phyloP scores from a whole-genome alignment of 2,888 invertebrate species.

The Rugalucina vietnamica region DNA sequence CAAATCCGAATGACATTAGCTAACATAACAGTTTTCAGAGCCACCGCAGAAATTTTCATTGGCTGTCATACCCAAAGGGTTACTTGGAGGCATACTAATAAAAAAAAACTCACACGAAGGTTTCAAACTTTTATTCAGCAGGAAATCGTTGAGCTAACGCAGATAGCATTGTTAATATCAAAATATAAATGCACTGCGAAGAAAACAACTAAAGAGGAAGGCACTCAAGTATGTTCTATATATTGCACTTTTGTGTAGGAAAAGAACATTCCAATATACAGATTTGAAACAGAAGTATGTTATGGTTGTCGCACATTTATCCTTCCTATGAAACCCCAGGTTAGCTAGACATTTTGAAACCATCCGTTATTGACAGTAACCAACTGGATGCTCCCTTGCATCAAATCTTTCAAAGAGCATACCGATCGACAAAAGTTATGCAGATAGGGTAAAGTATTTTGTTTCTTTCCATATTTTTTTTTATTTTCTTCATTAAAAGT shows the following conservation, averaged over 20 bases:
- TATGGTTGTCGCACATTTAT: neutral
- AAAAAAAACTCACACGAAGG: no score
- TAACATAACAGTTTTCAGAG: no score
- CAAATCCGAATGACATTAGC: no score
- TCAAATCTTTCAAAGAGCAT: neutral
- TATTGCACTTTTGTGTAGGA: neutral
- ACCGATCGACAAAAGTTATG: neutral
- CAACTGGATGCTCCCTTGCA: neutral
- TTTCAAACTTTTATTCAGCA: constrained; percentile 9
- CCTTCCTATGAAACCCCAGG: neutral
- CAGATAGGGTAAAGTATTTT: neutral
- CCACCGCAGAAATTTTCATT: no score
- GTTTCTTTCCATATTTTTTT: neutral
- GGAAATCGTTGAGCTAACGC: constrained; percentile 6
- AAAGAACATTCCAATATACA: neutral
- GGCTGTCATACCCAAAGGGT: no score
- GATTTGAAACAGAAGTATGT: neutral
- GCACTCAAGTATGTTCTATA: neutral
- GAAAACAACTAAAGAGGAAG: neutral
- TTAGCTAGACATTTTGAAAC: neutral
- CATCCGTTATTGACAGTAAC: neutral
- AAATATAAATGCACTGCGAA: constrained; percentile 9
- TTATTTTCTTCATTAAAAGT: no score
- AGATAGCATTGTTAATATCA: neutral
- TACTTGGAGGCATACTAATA: no score